A percentile compares a stretch with the other conserved stretches of the same genome.
These are phyloP conservation scores for Myripristis jacobus DNA, from an alignment of 2,797 vertebrate species.

Conservation along the genomic window DNA sequence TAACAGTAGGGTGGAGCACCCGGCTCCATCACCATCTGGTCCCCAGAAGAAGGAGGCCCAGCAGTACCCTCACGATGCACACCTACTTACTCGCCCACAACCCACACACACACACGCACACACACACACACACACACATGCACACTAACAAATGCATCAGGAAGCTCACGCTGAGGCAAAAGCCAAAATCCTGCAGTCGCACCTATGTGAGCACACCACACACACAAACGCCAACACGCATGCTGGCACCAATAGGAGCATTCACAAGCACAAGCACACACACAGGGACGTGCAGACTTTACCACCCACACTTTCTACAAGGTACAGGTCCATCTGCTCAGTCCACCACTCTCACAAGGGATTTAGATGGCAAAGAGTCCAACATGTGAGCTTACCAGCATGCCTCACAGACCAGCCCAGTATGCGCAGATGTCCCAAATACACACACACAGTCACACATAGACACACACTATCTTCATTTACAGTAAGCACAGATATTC, in stretches of 20 bases:
- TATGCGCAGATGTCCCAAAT: slow-evolving; percentile 40
- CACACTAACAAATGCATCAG: background rate
- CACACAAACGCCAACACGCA: slow-evolving; percentile 54
- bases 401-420: slow-evolving; percentile 34
- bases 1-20: slow-evolving; percentile 58
- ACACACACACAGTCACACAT: background rate
- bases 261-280: slow-evolving; percentile 55
- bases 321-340: slow-evolving; percentile 77
- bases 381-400: slow-evolving; percentile 51
- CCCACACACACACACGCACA: slow-evolving; percentile 20
- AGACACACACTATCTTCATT: background rate
- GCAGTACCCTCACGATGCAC: slow-evolving; percentile 63
- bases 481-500: slow-evolving; percentile 42
- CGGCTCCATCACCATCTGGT: slow-evolving; percentile 73
- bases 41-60: slow-evolving; percentile 65
- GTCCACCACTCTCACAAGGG: slow-evolving; percentile 43
- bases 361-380: slow-evolving; percentile 50
- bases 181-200: slow-evolving; percentile 60
- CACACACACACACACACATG: slow-evolving; percentile 29
- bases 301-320: slow-evolving; percentile 73
- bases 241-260: slow-evolving; percentile 62
- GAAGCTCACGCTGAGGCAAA: slow-evolving; percentile 51
- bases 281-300: slow-evolving; percentile 63
- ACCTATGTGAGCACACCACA: slow-evolving; percentile 50
- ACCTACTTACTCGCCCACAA: slow-evolving; percentile 58